Conservation (phyloP, 2,113 vertebrate species). For the Turnix velox region DNA sequence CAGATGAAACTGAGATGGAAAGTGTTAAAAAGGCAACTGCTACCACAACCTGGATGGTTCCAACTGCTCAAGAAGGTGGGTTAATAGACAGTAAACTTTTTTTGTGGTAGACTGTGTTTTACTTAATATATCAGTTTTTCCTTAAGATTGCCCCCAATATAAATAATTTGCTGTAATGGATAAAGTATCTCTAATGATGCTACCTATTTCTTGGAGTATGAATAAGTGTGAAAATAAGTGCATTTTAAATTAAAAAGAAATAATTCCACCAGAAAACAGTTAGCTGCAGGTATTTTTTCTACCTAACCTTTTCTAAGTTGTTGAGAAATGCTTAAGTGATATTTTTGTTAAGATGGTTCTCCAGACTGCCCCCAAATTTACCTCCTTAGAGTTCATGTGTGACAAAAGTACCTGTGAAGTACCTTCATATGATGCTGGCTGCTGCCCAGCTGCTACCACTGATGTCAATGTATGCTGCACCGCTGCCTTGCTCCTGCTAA, state of each 20-base stretch:
- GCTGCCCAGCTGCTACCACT: background rate
- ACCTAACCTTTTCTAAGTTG: background rate
- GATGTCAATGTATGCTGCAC: background rate
- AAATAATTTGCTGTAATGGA: background rate
- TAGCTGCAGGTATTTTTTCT: too few relatives aligned
- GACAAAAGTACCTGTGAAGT: background rate
- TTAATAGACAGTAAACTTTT: background rate
- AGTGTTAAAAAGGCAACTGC: slow-evolving; percentile 84
- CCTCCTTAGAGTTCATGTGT: background rate
- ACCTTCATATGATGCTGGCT: background rate
- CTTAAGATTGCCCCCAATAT: background rate
- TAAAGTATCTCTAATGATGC: background rate
- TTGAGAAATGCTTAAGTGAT: background rate
- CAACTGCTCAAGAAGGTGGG: slow-evolving; percentile 84
- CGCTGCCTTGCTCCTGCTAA: background rate
- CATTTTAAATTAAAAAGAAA: background rate
- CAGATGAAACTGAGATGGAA: slow-evolving; percentile 88
- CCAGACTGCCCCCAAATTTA: background rate
- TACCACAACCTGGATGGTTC: slow-evolving; percentile 86
- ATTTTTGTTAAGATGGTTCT: background rate
- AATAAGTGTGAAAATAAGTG: background rate
- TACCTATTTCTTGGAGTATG: background rate
- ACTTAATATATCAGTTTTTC: background rate
- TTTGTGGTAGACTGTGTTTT: background rate
- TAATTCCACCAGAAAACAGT: too few relatives aligned